phyloP scores from a whole-genome alignment of 1,140 invertebrate genomes.

The Augochlora pura region DNA sequence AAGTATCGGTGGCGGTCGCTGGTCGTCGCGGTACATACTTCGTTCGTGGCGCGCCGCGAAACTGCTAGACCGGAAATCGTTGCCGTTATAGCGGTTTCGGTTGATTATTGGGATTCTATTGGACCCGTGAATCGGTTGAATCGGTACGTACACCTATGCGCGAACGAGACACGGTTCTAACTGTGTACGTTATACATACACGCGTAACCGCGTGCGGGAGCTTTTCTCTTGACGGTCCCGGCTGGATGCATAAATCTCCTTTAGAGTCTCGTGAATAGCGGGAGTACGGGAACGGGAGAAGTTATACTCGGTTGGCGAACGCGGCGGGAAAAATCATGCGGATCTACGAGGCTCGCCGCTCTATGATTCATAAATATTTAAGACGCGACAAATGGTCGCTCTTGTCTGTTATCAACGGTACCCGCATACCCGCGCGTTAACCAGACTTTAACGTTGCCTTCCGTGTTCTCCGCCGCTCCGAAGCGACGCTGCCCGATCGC shows the following conservation, averaged over 20 bases:
- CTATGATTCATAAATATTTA: conserved; percentile 61
- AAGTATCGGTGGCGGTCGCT: too few relatives aligned
- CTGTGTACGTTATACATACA: background rate
- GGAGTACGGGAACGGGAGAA: conserved; percentile 17
- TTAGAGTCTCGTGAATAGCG: conserved; percentile 51
- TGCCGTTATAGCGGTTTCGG: conserved; percentile 18
- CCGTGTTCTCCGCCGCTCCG: background rate
- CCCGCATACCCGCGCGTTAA: conserved; percentile 9
- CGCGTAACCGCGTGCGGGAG: conserved; percentile 27
- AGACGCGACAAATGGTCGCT: conserved; percentile 37
- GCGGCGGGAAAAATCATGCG: conserved; percentile 42
- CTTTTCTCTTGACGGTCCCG: conserved; percentile 33
- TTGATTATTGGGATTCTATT: conserved; percentile 39
- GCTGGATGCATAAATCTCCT: conserved; percentile 60
- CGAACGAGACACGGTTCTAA: background rate
- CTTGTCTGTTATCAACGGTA: conserved; percentile 47
- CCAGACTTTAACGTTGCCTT: background rate
- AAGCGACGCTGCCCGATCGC: too few relatives aligned
- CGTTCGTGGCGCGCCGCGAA: too few relatives aligned
- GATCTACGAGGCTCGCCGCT: conserved; percentile 44
- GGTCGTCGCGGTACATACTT: too few relatives aligned
- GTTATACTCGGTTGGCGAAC: conserved; percentile 47
- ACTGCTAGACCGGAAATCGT: conserved; percentile 5
- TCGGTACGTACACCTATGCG: conserved; percentile 10
- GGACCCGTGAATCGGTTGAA: background rate